These are phyloP conservation scores for Spheniscus mendiculus DNA, from an alignment of 2,113 vertebrate species.

Conservation along the genomic window DNA sequence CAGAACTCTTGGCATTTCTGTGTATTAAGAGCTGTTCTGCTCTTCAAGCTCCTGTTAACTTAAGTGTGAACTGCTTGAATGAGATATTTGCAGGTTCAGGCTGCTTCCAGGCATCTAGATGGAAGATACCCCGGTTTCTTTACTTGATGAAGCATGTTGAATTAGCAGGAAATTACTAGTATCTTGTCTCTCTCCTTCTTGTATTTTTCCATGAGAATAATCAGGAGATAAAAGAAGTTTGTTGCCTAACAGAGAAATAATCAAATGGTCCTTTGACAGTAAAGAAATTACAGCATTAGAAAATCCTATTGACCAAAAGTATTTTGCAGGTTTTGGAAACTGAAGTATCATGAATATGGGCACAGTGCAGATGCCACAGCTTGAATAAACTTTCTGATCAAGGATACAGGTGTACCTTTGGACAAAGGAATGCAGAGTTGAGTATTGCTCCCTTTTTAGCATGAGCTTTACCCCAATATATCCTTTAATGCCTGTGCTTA, in stretches of 20 bases:
- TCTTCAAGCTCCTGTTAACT: not conserved
- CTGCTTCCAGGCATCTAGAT: not conserved
- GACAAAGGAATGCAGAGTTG: not conserved
- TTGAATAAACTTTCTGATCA: not conserved
- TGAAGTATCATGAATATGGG: not conserved
- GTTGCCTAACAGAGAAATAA: not conserved
- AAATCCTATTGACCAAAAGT: not conserved
- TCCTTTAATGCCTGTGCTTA: slow-evolving; percentile 18
- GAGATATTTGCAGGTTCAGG: not conserved
- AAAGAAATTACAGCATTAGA: not conserved
- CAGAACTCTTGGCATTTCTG: not conserved
- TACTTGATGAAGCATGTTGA: not conserved
- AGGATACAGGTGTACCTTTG: not conserved
- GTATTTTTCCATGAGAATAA: not conserved
- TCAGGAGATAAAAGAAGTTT: not conserved
- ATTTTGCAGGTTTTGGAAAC: not conserved
- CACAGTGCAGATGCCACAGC: not conserved
- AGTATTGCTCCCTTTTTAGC: not conserved
- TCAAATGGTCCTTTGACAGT: not conserved
- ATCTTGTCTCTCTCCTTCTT: not conserved
- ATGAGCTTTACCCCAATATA: not conserved
- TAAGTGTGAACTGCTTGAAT: not conserved
- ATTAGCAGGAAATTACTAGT: not conserved
- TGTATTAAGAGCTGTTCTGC: not conserved
- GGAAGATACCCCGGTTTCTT: not conserved